phyloP scores from a whole-genome alignment of 2,888 invertebrate genomes.

The Leucophenga montana region DNA sequence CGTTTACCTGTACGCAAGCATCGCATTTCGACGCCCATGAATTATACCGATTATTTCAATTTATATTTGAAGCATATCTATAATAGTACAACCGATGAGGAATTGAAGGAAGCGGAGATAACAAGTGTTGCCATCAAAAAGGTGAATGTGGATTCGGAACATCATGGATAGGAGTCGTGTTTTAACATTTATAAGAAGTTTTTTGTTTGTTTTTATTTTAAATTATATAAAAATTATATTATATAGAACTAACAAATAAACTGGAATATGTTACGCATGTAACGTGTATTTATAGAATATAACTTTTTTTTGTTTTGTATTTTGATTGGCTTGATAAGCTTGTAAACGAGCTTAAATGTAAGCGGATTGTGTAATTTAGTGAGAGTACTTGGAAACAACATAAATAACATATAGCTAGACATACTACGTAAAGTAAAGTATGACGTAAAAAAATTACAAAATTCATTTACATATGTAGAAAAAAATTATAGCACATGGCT shows the following conservation, averaged over 20 bases:
- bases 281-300: no score
- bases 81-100: conserved; percentile 61
- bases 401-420: conserved; percentile 13
- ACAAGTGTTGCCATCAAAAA: conserved; percentile 60
- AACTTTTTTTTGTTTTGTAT: neutral
- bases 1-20: conserved; percentile 71
- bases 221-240: neutral
- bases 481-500: no score
- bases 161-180: neutral
- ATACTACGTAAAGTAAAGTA: conserved; percentile 3
- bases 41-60: conserved; percentile 72
- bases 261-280: conserved; percentile 21
- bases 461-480: no score
- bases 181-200: conserved; percentile 7
- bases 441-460: no score
- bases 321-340: neutral
- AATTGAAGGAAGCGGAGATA: conserved; percentile 58
- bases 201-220: neutral
- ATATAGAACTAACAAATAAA: conserved; percentile 15
- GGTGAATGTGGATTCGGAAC: conserved; percentile 46
- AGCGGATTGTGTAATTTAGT: neutral
- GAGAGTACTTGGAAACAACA: neutral
- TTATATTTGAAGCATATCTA: conserved; percentile 71
- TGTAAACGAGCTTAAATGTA: neutral
- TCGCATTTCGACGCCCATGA: conserved; percentile 71